These are phyloP conservation scores for Phaenicophaeus curvirostris DNA, from an alignment of 2,797 vertebrate genomes.

Conservation along the genomic window DNA sequence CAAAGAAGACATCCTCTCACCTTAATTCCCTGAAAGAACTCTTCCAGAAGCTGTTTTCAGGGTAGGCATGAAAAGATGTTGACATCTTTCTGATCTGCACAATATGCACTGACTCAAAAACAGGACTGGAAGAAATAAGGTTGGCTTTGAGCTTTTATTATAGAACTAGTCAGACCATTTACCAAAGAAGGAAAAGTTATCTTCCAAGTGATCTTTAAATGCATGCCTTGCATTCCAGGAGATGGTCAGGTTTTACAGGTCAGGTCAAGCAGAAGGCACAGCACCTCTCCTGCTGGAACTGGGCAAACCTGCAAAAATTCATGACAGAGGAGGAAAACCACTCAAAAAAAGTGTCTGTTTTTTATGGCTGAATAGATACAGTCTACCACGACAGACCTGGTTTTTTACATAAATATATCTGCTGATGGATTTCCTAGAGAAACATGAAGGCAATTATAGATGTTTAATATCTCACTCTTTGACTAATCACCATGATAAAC, in stretches of 20 bases:
- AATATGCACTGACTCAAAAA: not conserved
- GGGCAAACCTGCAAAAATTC: not conserved
- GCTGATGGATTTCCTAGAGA: not conserved
- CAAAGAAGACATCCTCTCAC: not conserved
- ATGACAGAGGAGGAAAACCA: not conserved
- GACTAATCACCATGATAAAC: not conserved
- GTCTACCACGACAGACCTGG: not conserved
- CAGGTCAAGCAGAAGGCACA: not conserved
- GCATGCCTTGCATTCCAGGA: not conserved
- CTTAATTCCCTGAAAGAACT: not conserved
- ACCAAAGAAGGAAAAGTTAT: not conserved
- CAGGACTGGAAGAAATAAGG: not conserved
- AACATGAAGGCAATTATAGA: not conserved
- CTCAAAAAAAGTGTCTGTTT: not conserved
- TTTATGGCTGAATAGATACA: not conserved
- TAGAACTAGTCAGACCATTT: not conserved
- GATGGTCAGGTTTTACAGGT: not conserved
- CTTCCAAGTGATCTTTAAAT: not conserved
- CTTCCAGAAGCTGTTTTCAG: not conserved
- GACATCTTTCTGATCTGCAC: not conserved
- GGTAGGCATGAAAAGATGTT: not conserved
- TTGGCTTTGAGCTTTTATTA: not conserved
- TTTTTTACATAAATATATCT: not conserved
- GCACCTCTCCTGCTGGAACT: not conserved
- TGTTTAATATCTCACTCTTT: not conserved